phyloP scores from a whole-genome alignment of 2,113 vertebrate species.

The Odocoileus virginianus region DNA sequence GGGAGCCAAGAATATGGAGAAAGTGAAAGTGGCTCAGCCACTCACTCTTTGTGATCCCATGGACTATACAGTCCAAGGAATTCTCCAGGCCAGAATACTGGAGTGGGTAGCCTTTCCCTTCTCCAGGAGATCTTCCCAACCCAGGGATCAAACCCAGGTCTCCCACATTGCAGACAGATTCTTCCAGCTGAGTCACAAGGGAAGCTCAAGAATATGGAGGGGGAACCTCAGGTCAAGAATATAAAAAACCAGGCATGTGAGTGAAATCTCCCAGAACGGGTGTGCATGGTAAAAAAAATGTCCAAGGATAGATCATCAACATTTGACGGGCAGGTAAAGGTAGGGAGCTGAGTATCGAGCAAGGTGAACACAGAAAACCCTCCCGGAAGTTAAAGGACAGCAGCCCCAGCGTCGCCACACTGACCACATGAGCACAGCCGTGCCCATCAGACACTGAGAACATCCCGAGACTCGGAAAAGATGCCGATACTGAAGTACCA shows the following conservation, averaged over 20 bases:
- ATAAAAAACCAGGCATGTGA: neutral
- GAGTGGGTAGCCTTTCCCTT: neutral
- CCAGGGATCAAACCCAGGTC: neutral
- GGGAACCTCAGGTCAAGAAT: neutral
- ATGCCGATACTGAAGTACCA: neutral
- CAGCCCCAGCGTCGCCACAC: neutral
- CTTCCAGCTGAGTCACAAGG: neutral
- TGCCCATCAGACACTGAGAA: neutral
- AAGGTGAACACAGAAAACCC: neutral
- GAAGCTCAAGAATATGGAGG: neutral
- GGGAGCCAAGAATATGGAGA: neutral
- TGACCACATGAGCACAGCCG: neutral
- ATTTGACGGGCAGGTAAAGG: neutral
- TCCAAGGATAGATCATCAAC: neutral
- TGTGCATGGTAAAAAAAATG: neutral
- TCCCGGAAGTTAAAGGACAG: neutral
- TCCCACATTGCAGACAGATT: fast-evolving
- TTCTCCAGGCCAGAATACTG: neutral
- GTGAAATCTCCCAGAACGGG: neutral
- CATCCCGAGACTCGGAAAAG: neutral
- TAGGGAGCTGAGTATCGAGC: neutral
- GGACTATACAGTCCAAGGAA: neutral
- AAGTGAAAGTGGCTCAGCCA: neutral
- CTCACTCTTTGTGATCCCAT: neutral
- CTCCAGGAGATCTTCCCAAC: neutral